Evolutionary conservation across 2,888 invertebrate species (phyloP).

Genomic region (Chrysomela aeneicollis): DNA sequence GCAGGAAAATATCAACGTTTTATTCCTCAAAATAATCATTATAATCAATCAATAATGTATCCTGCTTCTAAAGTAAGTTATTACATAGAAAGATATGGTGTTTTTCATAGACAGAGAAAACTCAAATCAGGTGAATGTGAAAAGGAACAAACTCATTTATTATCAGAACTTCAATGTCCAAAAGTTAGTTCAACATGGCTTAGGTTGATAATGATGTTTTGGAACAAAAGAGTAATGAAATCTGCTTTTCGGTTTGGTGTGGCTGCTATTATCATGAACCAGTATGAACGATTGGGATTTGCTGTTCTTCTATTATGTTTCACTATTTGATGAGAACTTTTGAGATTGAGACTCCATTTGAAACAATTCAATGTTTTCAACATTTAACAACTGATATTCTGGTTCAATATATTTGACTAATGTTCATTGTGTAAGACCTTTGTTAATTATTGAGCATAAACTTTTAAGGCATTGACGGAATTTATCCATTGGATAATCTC

Average conservation of each 20-base stretch:
- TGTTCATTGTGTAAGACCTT: too few relatives aligned
- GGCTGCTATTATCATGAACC: slow-evolving; percentile 57
- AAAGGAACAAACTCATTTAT: slow-evolving; percentile 6
- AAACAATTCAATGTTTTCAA: too few relatives aligned
- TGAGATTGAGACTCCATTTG: background rate
- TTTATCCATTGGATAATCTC: too few relatives aligned
- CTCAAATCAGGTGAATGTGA: slow-evolving; percentile 25
- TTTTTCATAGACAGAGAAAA: slow-evolving; percentile 44
- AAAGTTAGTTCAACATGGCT: slow-evolving; percentile 51
- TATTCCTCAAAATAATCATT: too few relatives aligned
- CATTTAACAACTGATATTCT: too few relatives aligned
- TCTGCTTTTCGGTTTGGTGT: slow-evolving; percentile 56
- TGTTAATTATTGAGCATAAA: too few relatives aligned
- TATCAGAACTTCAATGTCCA: slow-evolving; percentile 22
- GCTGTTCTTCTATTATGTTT: slow-evolving; percentile 55
- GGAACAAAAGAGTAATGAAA: slow-evolving; percentile 55
- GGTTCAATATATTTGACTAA: too few relatives aligned
- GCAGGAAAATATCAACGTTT: too few relatives aligned
- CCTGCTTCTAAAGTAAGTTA: slow-evolving; percentile 40
- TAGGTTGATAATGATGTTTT: slow-evolving; percentile 56
- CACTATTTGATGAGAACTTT: slow-evolving; percentile 45
- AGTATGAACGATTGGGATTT: slow-evolving; percentile 56
- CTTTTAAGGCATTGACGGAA: too few relatives aligned
- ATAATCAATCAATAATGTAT: slow-evolving; percentile 31
- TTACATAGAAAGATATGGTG: slow-evolving; percentile 45